Percentiles rank a stretch among this genome's conserved stretches.
These are phyloP conservation scores for Trematomus loennbergii DNA, from an alignment of 2,113 vertebrate species.

Conservation along the genomic window DNA sequence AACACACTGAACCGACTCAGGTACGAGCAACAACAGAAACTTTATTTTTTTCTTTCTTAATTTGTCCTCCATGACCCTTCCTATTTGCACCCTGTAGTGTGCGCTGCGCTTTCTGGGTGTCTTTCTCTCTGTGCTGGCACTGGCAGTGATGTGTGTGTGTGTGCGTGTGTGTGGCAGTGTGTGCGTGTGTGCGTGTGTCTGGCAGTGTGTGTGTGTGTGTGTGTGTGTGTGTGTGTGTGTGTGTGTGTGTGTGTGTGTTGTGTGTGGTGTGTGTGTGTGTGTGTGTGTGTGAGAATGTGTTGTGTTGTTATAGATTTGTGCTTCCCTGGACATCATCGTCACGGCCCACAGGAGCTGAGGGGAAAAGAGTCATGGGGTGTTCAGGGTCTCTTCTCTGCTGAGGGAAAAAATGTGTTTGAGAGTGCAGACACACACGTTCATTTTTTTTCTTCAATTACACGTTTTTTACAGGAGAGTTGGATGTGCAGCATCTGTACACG, in stretches of 20 bases:
- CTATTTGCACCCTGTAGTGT: background rate
- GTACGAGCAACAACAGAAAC: slow-evolving; percentile 26
- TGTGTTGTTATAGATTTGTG: slow-evolving; percentile 34
- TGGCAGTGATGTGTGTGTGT: background rate
- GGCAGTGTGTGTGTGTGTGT: slow-evolving; percentile 2
- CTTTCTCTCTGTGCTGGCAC: slow-evolving; percentile 16
- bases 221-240: slow-evolving; percentile 23
- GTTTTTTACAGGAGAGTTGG: background rate
- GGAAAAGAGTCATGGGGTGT: slow-evolving; percentile 29
- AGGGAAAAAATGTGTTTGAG: background rate
- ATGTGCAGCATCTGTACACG: slow-evolving; percentile 57
- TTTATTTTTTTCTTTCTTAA: slow-evolving; percentile 13
- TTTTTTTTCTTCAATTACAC: slow-evolving; percentile 33
- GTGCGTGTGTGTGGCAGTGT: slow-evolving; percentile 17
- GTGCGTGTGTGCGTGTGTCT: slow-evolving; percentile 13
- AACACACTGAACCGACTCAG: background rate
- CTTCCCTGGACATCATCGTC: slow-evolving; percentile 37
- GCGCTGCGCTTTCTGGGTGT: slow-evolving; percentile 48
- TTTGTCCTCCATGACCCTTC: background rate
- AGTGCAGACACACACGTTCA: slow-evolving; percentile 25
- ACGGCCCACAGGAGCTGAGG: slow-evolving; percentile 12
- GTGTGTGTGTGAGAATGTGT: slow-evolving; percentile 13
- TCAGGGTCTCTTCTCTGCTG: slow-evolving; percentile 32
- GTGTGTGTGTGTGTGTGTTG: slow-evolving; percentile 20
- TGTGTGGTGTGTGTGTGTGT: slow-evolving; percentile 23